A percentile compares a stretch with the other conserved stretches of the same genome.
These are phyloP conservation scores for Eueides isabella DNA, from an alignment of 1,140 invertebrate genomes.

Conservation along the genomic window DNA sequence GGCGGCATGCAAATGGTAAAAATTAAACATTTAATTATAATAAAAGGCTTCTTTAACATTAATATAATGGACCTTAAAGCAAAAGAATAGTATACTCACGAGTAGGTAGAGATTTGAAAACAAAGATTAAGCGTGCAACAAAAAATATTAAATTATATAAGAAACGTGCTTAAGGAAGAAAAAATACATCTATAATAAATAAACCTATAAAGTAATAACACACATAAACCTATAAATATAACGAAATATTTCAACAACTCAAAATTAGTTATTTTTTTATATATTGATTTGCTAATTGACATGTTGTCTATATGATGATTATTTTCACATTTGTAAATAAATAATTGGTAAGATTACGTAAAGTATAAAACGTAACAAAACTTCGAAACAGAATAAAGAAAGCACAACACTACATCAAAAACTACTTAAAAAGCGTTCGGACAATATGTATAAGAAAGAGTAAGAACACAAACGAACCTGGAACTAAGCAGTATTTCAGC, in stretches of 20 bases:
- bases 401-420: neutral
- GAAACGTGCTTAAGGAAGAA: slow-evolving; percentile 26
- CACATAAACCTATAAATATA: too few species aligned
- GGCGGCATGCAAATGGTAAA: slow-evolving; percentile 80
- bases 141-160: slow-evolving; percentile 38
- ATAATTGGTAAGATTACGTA: too few species aligned
- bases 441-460: neutral
- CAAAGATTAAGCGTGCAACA: slow-evolving; percentile 50
- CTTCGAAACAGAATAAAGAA: neutral
- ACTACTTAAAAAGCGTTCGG: neutral
- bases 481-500: slow-evolving; percentile 91
- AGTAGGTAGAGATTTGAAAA: slow-evolving; percentile 40
- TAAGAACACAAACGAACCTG: slow-evolving; percentile 81
- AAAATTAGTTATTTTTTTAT: too few species aligned
- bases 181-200: neutral
- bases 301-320: too few species aligned
- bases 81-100: slow-evolving; percentile 44
- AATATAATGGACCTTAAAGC: slow-evolving; percentile 31
- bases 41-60: slow-evolving; percentile 56
- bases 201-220: too few species aligned
- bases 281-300: too few species aligned
- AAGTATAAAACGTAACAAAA: neutral
- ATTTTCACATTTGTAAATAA: too few species aligned
- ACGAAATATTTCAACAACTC: too few species aligned
- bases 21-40: slow-evolving; percentile 71